phyloP scores from a whole-genome alignment of 2,113 vertebrate species.

The Nibea coibor region DNA sequence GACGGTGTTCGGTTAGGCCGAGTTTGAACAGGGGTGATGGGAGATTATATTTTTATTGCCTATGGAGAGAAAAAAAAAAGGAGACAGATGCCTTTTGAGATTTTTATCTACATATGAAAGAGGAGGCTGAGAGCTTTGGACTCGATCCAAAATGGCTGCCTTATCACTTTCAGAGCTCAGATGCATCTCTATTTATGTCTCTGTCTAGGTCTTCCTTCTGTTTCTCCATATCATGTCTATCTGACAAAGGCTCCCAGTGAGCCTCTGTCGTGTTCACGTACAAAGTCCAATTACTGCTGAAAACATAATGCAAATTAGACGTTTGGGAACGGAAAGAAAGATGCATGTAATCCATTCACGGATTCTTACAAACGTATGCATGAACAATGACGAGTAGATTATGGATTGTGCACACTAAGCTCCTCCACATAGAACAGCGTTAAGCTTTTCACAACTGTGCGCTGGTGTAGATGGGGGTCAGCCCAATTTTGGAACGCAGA shows the following conservation, averaged over 20 bases:
- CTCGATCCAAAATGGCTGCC: conserved; percentile 56
- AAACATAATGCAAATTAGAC: conserved; percentile 4
- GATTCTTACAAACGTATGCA: not conserved
- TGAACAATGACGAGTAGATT: not conserved
- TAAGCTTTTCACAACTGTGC: not conserved
- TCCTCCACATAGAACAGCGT: not conserved
- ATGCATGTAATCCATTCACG: not conserved
- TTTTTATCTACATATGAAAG: conserved; percentile 63
- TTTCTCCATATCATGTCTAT: conserved; percentile 24
- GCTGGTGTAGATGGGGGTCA: too few species aligned
- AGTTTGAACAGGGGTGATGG: conserved; percentile 39
- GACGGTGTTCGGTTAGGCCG: conserved; percentile 25
- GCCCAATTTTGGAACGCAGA: too few species aligned
- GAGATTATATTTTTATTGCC: conserved; percentile 66
- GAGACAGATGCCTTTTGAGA: conserved; percentile 62
- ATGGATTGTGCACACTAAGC: not conserved
- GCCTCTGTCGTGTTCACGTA: not conserved
- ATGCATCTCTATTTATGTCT: conserved; percentile 40
- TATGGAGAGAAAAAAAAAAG: conserved; percentile 16
- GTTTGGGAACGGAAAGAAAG: not conserved
- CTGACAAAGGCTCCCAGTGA: conserved; percentile 10
- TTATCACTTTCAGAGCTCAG: conserved; percentile 42
- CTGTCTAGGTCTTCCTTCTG: conserved; percentile 17
- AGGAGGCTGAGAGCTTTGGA: conserved; percentile 54
- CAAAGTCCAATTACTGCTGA: conserved; percentile 10